A percentile compares a stretch with the other conserved stretches of the same genome.
phyloP scores from a whole-genome alignment of 1,140 invertebrate species.

The Holcopasites calliopsidis region DNA sequence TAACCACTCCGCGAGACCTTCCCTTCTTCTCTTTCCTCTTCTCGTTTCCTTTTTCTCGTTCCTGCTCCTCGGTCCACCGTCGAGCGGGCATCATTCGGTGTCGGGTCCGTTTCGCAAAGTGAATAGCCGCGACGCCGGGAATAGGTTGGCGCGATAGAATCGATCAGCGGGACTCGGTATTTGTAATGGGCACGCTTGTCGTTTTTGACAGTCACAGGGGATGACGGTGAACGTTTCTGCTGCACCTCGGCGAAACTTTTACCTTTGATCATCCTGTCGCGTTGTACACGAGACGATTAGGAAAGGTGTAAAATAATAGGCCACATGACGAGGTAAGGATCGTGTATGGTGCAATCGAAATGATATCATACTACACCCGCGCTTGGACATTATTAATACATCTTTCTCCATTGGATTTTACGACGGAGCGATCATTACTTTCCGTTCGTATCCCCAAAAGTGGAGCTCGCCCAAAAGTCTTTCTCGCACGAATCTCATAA shows the following conservation, averaged over 20 bases:
- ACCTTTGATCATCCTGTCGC: neutral
- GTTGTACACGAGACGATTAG: neutral
- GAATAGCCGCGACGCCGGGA: slow-evolving; percentile 8
- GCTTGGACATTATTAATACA: too few relatives aligned
- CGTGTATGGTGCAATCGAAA: neutral
- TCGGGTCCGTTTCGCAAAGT: neutral
- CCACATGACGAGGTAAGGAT: neutral
- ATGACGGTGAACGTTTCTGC: neutral
- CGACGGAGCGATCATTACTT: too few relatives aligned
- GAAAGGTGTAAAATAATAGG: neutral
- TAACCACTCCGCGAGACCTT: slow-evolving; percentile 30
- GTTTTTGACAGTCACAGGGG: neutral
- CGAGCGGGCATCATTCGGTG: neutral
- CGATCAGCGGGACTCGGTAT: neutral
- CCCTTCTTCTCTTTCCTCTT: neutral
- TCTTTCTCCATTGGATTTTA: too few relatives aligned
- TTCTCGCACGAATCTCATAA: neutral
- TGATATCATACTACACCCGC: neutral
- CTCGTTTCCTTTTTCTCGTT: neutral
- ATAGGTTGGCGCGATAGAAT: slow-evolving; percentile 1
- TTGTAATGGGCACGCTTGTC: slow-evolving; percentile 6
- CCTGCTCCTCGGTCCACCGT: too few relatives aligned
- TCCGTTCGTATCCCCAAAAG: too few relatives aligned
- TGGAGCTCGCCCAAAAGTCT: neutral
- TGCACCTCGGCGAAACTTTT: neutral